Percentiles rank a stretch among this genome's conserved stretches.
Conservation (phyloP, 2,113 vertebrate genomes). For the Charina bottae region DNA sequence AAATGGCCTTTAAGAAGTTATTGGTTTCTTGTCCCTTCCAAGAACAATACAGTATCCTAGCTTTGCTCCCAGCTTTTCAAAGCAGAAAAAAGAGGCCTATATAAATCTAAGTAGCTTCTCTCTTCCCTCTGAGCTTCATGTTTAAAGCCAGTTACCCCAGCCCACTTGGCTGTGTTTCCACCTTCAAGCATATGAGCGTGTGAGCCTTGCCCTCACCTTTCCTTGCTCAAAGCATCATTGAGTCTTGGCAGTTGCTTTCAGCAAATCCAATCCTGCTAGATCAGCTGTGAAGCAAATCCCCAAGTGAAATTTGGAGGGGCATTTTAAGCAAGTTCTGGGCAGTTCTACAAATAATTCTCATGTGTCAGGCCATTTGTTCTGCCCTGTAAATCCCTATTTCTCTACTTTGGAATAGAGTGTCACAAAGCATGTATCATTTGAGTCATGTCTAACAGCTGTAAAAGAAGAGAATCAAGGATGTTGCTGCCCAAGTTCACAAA, state of each 20-base stretch:
- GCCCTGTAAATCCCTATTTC: conserved; percentile 18
- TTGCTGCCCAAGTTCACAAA: not conserved
- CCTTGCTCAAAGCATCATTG: not conserved
- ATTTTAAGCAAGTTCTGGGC: not conserved
- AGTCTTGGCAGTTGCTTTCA: not conserved
- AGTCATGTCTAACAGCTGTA: conserved; percentile 24
- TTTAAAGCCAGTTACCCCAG: not conserved
- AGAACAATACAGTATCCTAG: not conserved
- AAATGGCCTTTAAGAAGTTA: not conserved
- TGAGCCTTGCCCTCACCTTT: not conserved
- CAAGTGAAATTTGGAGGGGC: conserved; percentile 10
- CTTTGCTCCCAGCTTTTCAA: not conserved
- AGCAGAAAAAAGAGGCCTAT: not conserved
- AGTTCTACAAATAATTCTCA: conserved; percentile 65
- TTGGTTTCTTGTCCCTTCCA: not conserved
- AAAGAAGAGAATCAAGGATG: conserved; percentile 36
- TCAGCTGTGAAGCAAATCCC: rapidly evolving
- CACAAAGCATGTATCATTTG: conserved; percentile 27
- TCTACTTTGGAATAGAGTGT: conserved; percentile 45
- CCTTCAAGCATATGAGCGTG: rapidly evolving
- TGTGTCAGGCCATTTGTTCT: conserved; percentile 60
- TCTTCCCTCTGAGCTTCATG: not conserved
- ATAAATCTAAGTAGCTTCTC: not conserved
- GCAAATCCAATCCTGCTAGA: not conserved
- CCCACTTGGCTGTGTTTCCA: not conserved